Evolutionary conservation across 2,113 vertebrate genomes (phyloP).

Genomic region (Sminthopsis crassicaudata): DNA sequence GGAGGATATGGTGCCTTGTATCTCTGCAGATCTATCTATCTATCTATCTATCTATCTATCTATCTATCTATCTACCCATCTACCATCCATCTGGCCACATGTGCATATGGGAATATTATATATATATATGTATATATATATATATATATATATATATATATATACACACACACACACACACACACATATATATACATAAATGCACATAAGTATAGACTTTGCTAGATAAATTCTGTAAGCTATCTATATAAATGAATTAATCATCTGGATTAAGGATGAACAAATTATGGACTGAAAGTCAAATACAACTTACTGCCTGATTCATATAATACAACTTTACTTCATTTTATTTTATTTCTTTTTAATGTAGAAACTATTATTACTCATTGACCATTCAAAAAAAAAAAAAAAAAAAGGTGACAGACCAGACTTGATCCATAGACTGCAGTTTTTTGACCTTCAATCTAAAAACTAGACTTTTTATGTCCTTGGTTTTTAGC

Average conservation of each 20-base stretch:
- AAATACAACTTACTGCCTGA: neutral
- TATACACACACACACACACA: neutral
- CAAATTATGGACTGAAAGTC: neutral
- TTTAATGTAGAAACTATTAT: neutral
- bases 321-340: neutral
- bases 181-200: no score
- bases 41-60: no score
- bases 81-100: neutral
- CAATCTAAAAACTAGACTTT: neutral
- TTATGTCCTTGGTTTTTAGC: neutral
- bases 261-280: neutral
- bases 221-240: neutral
- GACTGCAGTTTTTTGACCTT: neutral
- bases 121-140: neutral
- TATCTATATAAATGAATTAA: neutral
- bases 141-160: neutral
- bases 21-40: neutral
- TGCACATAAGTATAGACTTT: neutral
- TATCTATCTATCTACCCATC: neutral
- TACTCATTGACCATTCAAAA: neutral
- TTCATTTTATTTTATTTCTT: neutral
- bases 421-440: neutral
- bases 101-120: neutral
- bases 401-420: neutral
- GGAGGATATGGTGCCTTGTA: neutral